Evolutionary conservation across 2,113 vertebrate species (phyloP), one percentile per base, ranked within the genome.

Genomic region (Ursus arctos): DNA sequence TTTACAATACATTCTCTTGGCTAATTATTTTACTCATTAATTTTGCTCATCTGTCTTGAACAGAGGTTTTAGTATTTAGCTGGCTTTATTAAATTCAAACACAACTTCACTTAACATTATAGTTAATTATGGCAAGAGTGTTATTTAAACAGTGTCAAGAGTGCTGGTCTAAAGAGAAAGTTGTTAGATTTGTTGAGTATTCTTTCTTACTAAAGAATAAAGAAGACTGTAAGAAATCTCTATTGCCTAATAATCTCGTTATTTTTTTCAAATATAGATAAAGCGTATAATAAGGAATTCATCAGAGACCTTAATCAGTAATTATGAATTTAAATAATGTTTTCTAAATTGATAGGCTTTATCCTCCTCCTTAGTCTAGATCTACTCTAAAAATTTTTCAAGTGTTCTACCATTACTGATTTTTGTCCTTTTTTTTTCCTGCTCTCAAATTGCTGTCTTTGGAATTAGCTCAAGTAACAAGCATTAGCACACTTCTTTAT

Each of bases 11-110:
- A 53, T 77, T 80, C 61, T 92, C 33, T 88, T 74, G 51, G 49
- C 31, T 95, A 93, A 93, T 95, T 79, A 95, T 94, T 94, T 97
- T 88, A 85, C 53, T 81, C 6, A 84, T 91, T 92, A 83, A 72
- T 80, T 93, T 94, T 74, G 33, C 22, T 28, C 18, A 85, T 93
- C 57, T 65, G 31, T 90, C 69, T 97, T 85, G 15, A 97, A 88
- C 28, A 90, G 3, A 87, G 53, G 8, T 83, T 95, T 94, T 88
- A 74, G 33, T 71, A 92, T 96, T 96, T 95, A 79, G 26, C 55
- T 89, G 59, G 55, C 33, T 90, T 96, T 96, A 79, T 82, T 63
- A 87, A 87, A 95, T 95, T 95, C 15, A 91, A 95, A 74, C n/a
- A 88, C 14, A 79, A 24, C 40, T 88, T 94, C n/a, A 88, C 51